Base-by-base conservation (phyloP, 2,113 vertebrate species). In the Takifugu bimaculatus region DNA sequence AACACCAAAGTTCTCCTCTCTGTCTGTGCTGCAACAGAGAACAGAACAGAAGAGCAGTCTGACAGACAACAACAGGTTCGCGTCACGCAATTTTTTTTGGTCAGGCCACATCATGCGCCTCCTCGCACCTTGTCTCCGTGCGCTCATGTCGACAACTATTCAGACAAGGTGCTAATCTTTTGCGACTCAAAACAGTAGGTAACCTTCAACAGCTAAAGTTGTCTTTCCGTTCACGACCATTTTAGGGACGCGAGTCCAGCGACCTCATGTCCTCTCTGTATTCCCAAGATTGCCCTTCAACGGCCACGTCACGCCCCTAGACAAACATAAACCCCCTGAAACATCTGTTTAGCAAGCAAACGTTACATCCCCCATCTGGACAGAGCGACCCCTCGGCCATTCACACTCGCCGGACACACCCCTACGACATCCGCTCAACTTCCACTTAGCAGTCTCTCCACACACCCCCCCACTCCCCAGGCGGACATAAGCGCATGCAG, bases 281-380 rank as follows among this genome's bases (percentile, higher is more conserved):
- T 55, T 79, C 80, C 70, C 85, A 63, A 57, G 67, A 68, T 75
- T 83, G 83, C 79, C 78, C 82, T 86, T 81, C 80, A 74, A 56
- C 72, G 76, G 79, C 85, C 83, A 77, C 62, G 83, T 82, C 72
- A 68, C 85, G 82, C 78, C 74, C 70, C 73, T 83, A 84, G 68
- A 87, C 80, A 85, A 79, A 80, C 84, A 86, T 57, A 81, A 68
- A 87, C 79, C 81, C 83, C 83, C 70, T 64, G 81, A 82, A 90
- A 90, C 87, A 91, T 90, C 88, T 90, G 89, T 66, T 89, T 68
- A 10, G 65, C 62, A 51, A 56, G 70, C 48, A 55, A 65, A 60
- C 25, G 57, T 55, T 57, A 49, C 76, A 76, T 58, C 74, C 69
- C 67, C 83, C 74, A 77, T 75, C 73, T 79, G 76, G 28, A 79